These are phyloP conservation scores for Dolichopus griseipennis DNA, from an alignment of 2,888 invertebrate genomes.

Conservation along the genomic window DNA sequence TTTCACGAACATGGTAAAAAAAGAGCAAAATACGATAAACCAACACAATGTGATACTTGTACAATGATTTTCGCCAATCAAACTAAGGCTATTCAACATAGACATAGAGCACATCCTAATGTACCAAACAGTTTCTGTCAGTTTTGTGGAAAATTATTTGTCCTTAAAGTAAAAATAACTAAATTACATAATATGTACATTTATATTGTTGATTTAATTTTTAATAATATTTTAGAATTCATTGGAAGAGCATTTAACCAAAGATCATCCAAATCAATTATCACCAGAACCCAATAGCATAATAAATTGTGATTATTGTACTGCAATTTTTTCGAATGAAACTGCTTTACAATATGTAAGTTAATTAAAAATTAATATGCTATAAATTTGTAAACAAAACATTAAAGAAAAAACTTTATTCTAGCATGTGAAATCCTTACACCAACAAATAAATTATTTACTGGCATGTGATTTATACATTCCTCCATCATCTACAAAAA, in stretches of 20 bases:
- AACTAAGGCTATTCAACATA: conserved; percentile 56
- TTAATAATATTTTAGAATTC: background rate
- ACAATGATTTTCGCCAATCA: conserved; percentile 45
- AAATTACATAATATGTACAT: too few species aligned
- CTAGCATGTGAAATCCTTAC: background rate
- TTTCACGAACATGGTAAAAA: conserved; percentile 22
- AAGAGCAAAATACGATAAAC: conserved; percentile 32
- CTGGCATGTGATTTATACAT: background rate
- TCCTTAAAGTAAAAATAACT: background rate
- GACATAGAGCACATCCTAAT: conserved; percentile 56
- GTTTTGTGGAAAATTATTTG: conserved; percentile 47
- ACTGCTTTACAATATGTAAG: background rate
- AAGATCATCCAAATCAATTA: background rate
- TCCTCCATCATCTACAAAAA: conserved; percentile 48
- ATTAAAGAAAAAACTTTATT: background rate
- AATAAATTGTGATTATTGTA: background rate
- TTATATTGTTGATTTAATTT: too few species aligned
- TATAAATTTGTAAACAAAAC: conserved; percentile 10
- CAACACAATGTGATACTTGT: conserved; percentile 54
- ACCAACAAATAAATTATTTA: background rate
- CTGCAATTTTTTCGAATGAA: background rate
- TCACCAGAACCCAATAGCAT: background rate
- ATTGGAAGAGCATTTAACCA: background rate
- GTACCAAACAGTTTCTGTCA: conserved; percentile 56
- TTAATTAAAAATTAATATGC: conserved; percentile 24